Evolutionary conservation across 2,888 invertebrate genomes (phyloP).

Genomic region (Ashinkailepas kermadecensis): DNA sequence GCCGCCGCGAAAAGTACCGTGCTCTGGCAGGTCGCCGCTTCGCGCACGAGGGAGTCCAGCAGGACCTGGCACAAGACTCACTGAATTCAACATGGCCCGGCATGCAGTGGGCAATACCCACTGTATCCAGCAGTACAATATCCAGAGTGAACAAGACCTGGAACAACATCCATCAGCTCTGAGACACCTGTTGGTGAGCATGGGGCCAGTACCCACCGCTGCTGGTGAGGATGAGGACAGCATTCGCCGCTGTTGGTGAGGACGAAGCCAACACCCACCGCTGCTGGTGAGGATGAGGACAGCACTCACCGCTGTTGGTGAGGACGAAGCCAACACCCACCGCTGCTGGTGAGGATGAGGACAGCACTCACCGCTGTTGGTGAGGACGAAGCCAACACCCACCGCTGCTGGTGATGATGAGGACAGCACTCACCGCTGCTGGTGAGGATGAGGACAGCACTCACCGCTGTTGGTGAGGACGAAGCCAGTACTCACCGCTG

Average conservation of each 20-base stretch:
- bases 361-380: background rate
- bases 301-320: conserved; percentile 74
- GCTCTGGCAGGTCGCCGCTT: too few relatives aligned
- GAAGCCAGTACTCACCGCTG: background rate
- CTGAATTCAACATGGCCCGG: too few relatives aligned
- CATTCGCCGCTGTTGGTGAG: too few relatives aligned
- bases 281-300: background rate
- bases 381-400: background rate
- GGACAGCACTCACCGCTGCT: conserved; percentile 86
- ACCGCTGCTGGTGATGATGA: background rate
- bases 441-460: conserved; percentile 88
- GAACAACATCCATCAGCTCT: too few relatives aligned
- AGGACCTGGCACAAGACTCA: too few relatives aligned
- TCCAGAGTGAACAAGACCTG: too few relatives aligned
- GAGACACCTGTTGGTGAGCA: background rate
- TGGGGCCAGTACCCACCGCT: conserved; percentile 57
- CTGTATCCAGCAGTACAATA: too few relatives aligned
- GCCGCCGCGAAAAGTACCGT: too few relatives aligned
- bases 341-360: too few relatives aligned
- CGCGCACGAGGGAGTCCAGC: too few relatives aligned
- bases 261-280: background rate
- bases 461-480: too few relatives aligned
- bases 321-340: conserved; percentile 54
- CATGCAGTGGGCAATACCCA: too few relatives aligned
- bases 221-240: conserved; percentile 71